These are phyloP conservation scores for Hydractinia symbiolongicarpus DNA, from an alignment of 30 jellyfish, hydroid and myxozoan genomes.

Conservation along the genomic window DNA sequence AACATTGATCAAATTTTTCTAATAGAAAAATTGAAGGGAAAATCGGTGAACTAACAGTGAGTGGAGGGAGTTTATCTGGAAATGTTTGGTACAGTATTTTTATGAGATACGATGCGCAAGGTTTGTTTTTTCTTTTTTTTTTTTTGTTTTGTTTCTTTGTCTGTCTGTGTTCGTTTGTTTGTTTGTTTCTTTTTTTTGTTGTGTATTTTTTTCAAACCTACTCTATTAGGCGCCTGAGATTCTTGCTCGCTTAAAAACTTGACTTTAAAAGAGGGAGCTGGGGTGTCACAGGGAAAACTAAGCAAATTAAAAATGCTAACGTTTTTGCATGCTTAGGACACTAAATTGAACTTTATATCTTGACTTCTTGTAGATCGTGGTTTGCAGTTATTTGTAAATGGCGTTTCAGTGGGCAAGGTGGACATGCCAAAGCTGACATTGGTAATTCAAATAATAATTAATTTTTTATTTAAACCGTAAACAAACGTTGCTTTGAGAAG, in stretches of 20 bases:
- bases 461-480: not conserved
- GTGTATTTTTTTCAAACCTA: no score
- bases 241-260: no score
- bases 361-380: not conserved
- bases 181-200: no score
- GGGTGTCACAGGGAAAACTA: no score
- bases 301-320: no score
- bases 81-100: constrained; percentile 74
- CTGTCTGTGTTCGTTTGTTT: not conserved
- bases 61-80: constrained; percentile 26
- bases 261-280: no score
- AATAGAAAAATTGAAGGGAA: constrained; percentile 46
- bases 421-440: not conserved
- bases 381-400: not conserved
- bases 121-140: no score
- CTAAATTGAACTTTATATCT: not conserved
- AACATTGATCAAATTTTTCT: not conserved
- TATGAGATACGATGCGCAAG: constrained; percentile 72
- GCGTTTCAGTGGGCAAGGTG: not conserved
- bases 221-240: no score
- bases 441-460: not conserved
- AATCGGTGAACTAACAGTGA: constrained; percentile 29
- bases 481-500: not conserved
- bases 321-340: no score
- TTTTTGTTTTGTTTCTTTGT: not conserved